Conservation (phyloP, 1,140 invertebrate species). For the Ganaspis sp. region DNA sequence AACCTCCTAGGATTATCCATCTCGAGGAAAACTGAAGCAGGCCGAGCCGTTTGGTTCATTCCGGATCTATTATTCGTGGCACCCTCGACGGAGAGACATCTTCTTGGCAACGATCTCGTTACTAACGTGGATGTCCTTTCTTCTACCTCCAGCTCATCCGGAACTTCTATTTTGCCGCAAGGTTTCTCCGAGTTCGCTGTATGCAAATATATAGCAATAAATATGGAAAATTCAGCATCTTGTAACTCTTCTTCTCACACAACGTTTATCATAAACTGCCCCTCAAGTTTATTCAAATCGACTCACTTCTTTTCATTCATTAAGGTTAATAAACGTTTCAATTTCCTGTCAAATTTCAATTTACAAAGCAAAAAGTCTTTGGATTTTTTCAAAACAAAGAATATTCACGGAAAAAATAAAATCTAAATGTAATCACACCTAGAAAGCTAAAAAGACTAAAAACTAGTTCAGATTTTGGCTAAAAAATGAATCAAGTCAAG, state of each 20-base stretch:
- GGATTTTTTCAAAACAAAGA: too few species aligned
- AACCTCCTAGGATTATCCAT: slow-evolving; percentile 57
- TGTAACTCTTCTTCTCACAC: background rate
- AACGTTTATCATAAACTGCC: background rate
- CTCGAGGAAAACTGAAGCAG: slow-evolving; percentile 58
- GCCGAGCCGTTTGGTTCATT: slow-evolving; percentile 45
- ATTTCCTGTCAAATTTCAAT: background rate
- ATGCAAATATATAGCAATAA: slow-evolving; percentile 21
- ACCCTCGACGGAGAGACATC: slow-evolving; percentile 64
- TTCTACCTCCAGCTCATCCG: slow-evolving; percentile 39
- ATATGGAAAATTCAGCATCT: background rate
- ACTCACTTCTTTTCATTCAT: background rate
- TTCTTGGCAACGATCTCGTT: slow-evolving; percentile 57
- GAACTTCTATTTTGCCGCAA: slow-evolving; percentile 28
- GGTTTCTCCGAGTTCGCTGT: slow-evolving; percentile 19
- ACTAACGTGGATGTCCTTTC: slow-evolving; percentile 41
- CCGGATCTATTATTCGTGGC: slow-evolving; percentile 52
- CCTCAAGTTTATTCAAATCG: too few species aligned
- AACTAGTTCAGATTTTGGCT: too few species aligned
- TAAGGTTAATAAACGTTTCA: background rate
- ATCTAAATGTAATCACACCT: too few species aligned
- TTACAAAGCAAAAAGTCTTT: too few species aligned
- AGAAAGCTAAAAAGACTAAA: too few species aligned
- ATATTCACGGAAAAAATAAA: too few species aligned
- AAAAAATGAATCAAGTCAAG: too few species aligned